Base-by-base conservation (phyloP, 1,140 invertebrate genomes). In the Acromyrmex charruanus region DNA sequence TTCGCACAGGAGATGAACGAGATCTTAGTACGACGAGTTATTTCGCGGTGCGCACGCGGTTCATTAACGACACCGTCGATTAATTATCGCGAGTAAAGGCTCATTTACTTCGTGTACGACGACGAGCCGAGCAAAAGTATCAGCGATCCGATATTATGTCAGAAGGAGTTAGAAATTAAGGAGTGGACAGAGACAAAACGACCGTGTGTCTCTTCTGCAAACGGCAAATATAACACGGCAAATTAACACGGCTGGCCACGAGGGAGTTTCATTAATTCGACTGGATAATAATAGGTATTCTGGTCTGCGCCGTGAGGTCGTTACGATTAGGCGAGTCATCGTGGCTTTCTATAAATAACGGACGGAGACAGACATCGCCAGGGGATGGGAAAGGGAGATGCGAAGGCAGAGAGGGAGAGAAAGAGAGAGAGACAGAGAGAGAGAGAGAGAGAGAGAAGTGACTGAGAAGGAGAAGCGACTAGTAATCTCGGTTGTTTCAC, bases 291-390 rank as follows among this genome's bases (percentile, higher is more conserved):
- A 86, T 88, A 72, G 84, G 66, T 61, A 49, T 88, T 3, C 53
- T 49, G 51, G 85, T 61, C 68, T 72, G 28, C 66, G n/a, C 65
- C 77, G 49, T 25, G 49, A 81, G 79, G 75, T 87, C 85, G 77
- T 87, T 72, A 71, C 69, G 85, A 88, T 88, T 61, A 81, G 65
- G 77, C 87, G 75, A 87, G 87, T 87, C 85, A 88, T 88, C 77
- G 68, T 66, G 61, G 68, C 68, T 81, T 87, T 80, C 75, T 87
- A 80, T 87, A 81, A 75, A 88, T 87, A 87, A 86, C 85, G 51
- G 39, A 2, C 80, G 44, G 80, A 84, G 69, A 84, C 80, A 84
- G 80, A 74, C 80, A 82, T 61, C 35, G 68, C 65, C 31, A 79
- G 10, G 49, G 55, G 44, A 28, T 58, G 65, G 31, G 49, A 86